phyloP scores from a whole-genome alignment of 2,888 invertebrate genomes.

The Amphipyra berbera region DNA sequence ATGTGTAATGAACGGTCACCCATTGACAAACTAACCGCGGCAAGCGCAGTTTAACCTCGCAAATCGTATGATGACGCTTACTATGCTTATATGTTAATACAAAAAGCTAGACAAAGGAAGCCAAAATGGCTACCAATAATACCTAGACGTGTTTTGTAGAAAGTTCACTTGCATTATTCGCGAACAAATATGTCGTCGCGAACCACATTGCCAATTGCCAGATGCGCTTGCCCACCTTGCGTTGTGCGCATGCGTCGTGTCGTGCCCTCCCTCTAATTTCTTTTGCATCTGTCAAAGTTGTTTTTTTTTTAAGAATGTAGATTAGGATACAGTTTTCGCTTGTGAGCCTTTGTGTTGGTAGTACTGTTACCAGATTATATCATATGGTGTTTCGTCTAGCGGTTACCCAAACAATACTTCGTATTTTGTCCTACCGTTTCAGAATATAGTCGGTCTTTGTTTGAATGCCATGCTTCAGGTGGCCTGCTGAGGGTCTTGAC shows the following conservation, averaged over 20 bases:
- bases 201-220: constrained; percentile 61
- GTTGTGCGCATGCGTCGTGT: constrained; percentile 40
- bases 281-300: constrained; percentile 52
- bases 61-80: no score
- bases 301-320: constrained; percentile 39
- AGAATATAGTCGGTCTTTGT: no score
- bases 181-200: constrained; percentile 38
- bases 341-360: constrained; percentile 27
- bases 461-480: no score
- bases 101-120: constrained; percentile 21
- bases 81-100: no score
- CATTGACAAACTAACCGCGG: no score
- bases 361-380: constrained; percentile 25
- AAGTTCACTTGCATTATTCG: constrained; percentile 38
- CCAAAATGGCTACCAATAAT: constrained; percentile 12
- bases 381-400: constrained; percentile 3
- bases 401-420: no score
- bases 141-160: constrained; percentile 40
- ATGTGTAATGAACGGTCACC: no score
- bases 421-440: no score
- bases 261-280: constrained; percentile 48
- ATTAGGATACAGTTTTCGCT: constrained; percentile 20
- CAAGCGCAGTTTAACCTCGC: no score
- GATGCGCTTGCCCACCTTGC: constrained; percentile 64
- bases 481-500: no score